Conservation (phyloP, 2,113 vertebrate species). For the Nanger granti region DNA sequence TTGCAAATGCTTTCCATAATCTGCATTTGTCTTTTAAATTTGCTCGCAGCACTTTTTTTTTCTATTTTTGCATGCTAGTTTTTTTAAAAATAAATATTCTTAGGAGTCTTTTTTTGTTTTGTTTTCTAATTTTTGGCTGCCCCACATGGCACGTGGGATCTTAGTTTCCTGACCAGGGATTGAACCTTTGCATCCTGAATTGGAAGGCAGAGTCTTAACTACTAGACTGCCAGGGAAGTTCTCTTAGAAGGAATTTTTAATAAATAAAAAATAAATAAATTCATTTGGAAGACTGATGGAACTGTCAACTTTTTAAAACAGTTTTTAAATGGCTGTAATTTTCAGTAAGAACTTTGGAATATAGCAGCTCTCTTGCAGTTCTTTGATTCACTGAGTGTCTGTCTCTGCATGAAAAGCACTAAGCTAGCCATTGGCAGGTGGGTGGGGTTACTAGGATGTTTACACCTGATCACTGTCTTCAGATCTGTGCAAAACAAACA, state of each 20-base stretch:
- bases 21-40: neutral
- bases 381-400: neutral
- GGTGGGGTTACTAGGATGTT: neutral
- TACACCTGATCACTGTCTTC: neutral
- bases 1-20: neutral
- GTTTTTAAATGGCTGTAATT: conserved; percentile 10
- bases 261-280: neutral
- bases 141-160: neutral
- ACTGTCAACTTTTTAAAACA: neutral
- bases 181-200: neutral
- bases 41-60: neutral
- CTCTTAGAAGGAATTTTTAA: conserved; percentile 20
- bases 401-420: neutral
- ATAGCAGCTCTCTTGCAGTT: neutral
- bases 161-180: neutral
- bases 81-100: neutral
- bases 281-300: neutral
- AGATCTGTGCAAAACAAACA: neutral
- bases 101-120: neutral
- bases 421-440: neutral
- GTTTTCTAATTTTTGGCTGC: neutral
- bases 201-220: neutral
- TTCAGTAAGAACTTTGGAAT: neutral
- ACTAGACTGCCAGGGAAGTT: neutral
- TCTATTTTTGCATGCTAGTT: neutral